These are phyloP conservation scores for Napeogenes sylphis DNA, from an alignment of 2,888 invertebrate species.

Conservation along the genomic window DNA sequence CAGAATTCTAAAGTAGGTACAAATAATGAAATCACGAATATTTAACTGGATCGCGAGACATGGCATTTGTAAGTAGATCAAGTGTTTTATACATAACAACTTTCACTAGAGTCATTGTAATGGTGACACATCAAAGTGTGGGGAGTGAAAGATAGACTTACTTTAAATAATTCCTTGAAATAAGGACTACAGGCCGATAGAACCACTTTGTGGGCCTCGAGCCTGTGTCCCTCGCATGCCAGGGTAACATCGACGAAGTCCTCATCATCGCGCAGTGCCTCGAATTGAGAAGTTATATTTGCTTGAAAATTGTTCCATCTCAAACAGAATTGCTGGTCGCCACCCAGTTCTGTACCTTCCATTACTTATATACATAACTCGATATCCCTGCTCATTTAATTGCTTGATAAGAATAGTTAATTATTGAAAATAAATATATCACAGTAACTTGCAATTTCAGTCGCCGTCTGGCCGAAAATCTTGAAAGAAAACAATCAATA, in stretches of 20 bases:
- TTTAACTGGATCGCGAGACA: slow-evolving; percentile 78
- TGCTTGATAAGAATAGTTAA: slow-evolving; percentile 76
- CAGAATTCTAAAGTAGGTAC: slow-evolving; percentile 74
- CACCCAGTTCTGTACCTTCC: slow-evolving; percentile 79
- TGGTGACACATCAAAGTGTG: slow-evolving; percentile 78
- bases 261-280: slow-evolving; percentile 89
- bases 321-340: slow-evolving; percentile 92
- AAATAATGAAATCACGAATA: slow-evolving; percentile 78
- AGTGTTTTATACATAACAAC: slow-evolving; percentile 79
- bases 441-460: slow-evolving; percentile 78
- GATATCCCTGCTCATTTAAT: slow-evolving; percentile 78
- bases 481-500: slow-evolving; percentile 80
- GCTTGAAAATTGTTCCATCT: slow-evolving; percentile 94
- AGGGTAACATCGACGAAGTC: slow-evolving; percentile 93
- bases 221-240: slow-evolving; percentile 89
- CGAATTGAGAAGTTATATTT: slow-evolving; percentile 91
- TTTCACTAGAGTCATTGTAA: slow-evolving; percentile 78
- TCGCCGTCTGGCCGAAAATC: slow-evolving; percentile 79
- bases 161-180: slow-evolving; percentile 91
- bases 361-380: slow-evolving; percentile 79
- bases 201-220: slow-evolving; percentile 91
- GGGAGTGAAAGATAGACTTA: slow-evolving; percentile 79
- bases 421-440: slow-evolving; percentile 78
- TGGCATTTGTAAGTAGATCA: slow-evolving; percentile 79
- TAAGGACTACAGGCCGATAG: slow-evolving; percentile 92